Percentiles rank a stretch among this genome's conserved stretches.
Evolutionary conservation across 2,113 vertebrate genomes (phyloP).

Genomic region (Blennius ocellaris): DNA sequence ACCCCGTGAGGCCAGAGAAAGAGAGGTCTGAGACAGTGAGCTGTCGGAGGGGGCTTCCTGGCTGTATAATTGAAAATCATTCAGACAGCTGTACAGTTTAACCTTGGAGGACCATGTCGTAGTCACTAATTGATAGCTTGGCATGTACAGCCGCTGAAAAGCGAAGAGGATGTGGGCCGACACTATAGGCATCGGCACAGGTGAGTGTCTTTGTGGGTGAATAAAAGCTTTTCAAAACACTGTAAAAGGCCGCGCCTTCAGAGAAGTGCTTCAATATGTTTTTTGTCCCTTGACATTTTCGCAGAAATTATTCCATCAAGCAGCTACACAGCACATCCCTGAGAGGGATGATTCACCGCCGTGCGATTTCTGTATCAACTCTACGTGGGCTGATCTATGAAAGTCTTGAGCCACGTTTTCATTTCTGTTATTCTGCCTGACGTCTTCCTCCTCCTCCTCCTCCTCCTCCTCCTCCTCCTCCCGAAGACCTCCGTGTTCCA

Average conservation of each 20-base stretch:
- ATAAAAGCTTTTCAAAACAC: constrained; percentile 9
- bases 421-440: constrained; percentile 11
- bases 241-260: neutral
- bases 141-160: constrained; percentile 65
- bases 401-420: constrained; percentile 11
- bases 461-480: neutral
- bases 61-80: constrained; percentile 83
- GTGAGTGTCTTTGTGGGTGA: constrained; percentile 30
- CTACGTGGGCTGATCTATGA: constrained; percentile 16
- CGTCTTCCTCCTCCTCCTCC: neutral
- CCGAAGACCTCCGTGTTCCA: constrained; percentile 20
- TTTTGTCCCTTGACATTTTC: constrained; percentile 20
- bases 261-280: constrained; percentile 2
- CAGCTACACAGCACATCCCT: neutral
- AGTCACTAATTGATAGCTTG: constrained; percentile 78
- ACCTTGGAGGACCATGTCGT: constrained; percentile 77
- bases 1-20: constrained; percentile 57
- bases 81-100: constrained; percentile 83
- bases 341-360: constrained; percentile 7
- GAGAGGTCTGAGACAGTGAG: constrained; percentile 45
- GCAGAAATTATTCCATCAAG: constrained; percentile 17
- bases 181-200: constrained; percentile 15
- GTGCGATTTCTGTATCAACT: constrained; percentile 20
- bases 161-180: constrained; percentile 33
- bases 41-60: constrained; percentile 60